Conservation (phyloP, 1,140 invertebrate genomes). For the Trissolcus basalis region DNA sequence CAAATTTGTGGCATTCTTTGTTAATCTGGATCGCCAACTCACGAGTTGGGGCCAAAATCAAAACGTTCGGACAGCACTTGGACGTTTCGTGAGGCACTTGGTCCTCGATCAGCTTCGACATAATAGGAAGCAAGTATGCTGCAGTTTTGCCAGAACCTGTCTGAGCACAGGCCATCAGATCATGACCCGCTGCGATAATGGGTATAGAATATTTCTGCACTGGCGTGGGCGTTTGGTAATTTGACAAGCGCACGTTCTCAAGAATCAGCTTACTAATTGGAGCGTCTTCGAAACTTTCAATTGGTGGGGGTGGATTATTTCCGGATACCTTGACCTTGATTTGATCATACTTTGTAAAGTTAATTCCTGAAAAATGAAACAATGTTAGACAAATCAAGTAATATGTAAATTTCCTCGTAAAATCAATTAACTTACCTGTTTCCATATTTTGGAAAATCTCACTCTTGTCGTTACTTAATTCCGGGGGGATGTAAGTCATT, state of each 20-base stretch:
- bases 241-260: constrained; percentile 87
- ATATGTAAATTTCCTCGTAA: too few species aligned
- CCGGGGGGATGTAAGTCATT: constrained; percentile 86
- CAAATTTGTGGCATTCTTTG: constrained; percentile 91
- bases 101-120: constrained; percentile 76
- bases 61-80: constrained; percentile 79
- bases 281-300: constrained; percentile 83
- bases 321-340: constrained; percentile 88
- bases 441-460: constrained; percentile 80
- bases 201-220: constrained; percentile 95
- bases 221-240: constrained; percentile 92
- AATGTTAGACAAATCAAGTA: not conserved
- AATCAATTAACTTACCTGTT: constrained; percentile 75
- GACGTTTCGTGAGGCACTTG: not conserved
- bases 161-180: constrained; percentile 98
- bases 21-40: constrained; percentile 94
- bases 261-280: constrained; percentile 82
- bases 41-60: constrained; percentile 93
- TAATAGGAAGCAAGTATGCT: constrained; percentile 94
- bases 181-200: constrained; percentile 84
- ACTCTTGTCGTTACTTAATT: constrained; percentile 82
- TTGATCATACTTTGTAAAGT: constrained; percentile 91
- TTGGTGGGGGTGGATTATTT: constrained; percentile 80
- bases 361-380: constrained; percentile 81
- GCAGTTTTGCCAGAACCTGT: constrained; percentile 98